Evolutionary conservation across 2,113 vertebrate genomes (phyloP).

Genomic region (Notarius quadriscutis): DNA sequence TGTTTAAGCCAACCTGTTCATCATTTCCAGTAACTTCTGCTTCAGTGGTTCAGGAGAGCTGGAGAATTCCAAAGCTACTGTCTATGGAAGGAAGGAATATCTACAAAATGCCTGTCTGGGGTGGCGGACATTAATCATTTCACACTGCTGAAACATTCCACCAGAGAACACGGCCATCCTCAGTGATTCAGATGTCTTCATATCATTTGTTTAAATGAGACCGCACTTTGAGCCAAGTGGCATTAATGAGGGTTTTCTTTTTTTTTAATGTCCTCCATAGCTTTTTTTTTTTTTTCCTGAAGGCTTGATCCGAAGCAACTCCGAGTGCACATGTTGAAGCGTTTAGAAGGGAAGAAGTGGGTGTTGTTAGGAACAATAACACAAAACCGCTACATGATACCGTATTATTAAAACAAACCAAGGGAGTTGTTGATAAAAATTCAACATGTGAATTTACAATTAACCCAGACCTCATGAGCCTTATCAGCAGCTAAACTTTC

Average conservation of each 20-base stretch:
- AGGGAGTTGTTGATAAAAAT: background rate
- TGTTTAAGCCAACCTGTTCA: constrained; percentile 8
- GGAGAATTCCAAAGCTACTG: constrained; percentile 7
- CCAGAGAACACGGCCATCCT: constrained; percentile 52
- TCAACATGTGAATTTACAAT: constrained; percentile 4
- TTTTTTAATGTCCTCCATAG: background rate
- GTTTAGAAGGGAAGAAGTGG: constrained; percentile 62
- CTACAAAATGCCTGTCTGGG: constrained; percentile 6
- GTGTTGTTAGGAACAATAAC: constrained; percentile 61
- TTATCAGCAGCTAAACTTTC: background rate
- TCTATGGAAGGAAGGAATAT: constrained; percentile 32
- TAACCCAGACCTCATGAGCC: background rate
- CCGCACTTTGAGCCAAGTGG: constrained; percentile 65
- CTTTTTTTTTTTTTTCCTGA: background rate
- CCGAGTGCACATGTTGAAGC: constrained; percentile 66
- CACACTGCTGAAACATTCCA: constrained; percentile 33
- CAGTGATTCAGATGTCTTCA: background rate
- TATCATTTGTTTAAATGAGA: background rate
- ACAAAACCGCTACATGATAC: constrained; percentile 43
- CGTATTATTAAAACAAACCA: constrained; percentile 61
- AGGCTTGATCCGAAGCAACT: constrained; percentile 45
- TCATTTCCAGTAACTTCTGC: constrained; percentile 36
- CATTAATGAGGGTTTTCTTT: constrained; percentile 50
- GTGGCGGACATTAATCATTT: constrained; percentile 39
- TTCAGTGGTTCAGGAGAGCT: background rate